Evolutionary conservation across 2,113 vertebrate genomes (phyloP).

Genomic region (Eretmochelys imbricata): DNA sequence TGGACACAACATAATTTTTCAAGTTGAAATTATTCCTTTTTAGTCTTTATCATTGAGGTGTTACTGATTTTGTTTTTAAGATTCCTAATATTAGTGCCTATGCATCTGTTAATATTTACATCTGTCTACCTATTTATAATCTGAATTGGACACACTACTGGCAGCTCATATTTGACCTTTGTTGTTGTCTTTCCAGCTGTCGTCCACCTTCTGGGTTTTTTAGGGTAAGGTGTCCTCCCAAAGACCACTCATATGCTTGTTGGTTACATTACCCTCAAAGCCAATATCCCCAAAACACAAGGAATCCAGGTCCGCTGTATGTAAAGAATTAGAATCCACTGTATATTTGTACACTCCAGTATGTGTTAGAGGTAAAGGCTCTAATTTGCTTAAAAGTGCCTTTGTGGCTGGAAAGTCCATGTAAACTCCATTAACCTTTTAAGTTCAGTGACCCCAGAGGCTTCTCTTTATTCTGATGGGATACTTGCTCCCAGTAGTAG

Average conservation of each 20-base stretch:
- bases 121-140: neutral
- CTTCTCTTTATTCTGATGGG: neutral
- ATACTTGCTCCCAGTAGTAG: neutral
- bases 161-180: neutral
- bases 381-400: slow-evolving; percentile 49
- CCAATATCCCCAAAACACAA: neutral
- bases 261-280: neutral
- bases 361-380: slow-evolving; percentile 53
- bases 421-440: slow-evolving; percentile 49
- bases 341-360: neutral
- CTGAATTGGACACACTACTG: neutral
- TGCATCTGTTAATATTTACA: neutral
- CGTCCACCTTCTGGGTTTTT: neutral
- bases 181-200: neutral
- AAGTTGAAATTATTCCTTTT: neutral
- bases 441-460: slow-evolving; percentile 48
- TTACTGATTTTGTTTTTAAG: slow-evolving; percentile 3
- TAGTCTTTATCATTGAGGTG: neutral
- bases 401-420: slow-evolving; percentile 40
- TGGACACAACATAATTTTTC: slow-evolving; percentile 10
- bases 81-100: neutral
- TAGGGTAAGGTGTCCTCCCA: neutral
- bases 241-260: neutral
- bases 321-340: neutral
- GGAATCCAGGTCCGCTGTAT: neutral